A percentile compares a stretch with the other conserved stretches of the same genome.
Conservation (phyloP, 2,113 vertebrate species). For the Thamnophis sirtalis region DNA sequence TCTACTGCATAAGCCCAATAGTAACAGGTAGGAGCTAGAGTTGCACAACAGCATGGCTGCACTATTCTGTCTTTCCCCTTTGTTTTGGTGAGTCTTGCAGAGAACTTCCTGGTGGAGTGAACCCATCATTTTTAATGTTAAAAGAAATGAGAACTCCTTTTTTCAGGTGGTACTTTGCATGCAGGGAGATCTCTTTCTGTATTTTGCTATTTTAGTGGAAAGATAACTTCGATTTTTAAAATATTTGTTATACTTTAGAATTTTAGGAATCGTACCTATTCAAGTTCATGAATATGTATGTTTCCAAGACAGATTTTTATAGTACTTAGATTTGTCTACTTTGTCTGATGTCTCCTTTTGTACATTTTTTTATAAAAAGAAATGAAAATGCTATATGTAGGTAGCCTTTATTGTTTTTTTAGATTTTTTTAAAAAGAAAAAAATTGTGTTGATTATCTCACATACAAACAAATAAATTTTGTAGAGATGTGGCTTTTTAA, state of each 20-base stretch:
- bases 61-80: not conserved
- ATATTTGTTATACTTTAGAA: constrained; percentile 33
- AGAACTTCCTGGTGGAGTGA: not conserved
- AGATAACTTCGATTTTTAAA: constrained; percentile 36
- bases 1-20: not conserved
- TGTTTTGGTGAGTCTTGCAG: not conserved
- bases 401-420: constrained; percentile 65
- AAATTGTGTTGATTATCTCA: constrained; percentile 45
- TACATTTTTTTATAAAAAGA: constrained; percentile 56
- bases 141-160: not conserved
- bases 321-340: constrained; percentile 42
- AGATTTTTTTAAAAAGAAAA: constrained; percentile 54
- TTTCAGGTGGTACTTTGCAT: constrained; percentile 23
- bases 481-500: constrained; percentile 65
- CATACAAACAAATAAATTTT: constrained; percentile 63
- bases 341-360: constrained; percentile 55
- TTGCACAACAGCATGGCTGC: not conserved
- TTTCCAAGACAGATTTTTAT: constrained; percentile 45
- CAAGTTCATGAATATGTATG: constrained; percentile 31
- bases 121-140: not conserved
- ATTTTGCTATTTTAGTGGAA: constrained; percentile 48
- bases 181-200: not conserved
- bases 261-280: constrained; percentile 18
- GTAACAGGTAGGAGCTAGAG: not conserved
- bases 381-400: constrained; percentile 61